These are phyloP conservation scores for Thymelicus acteon DNA, from an alignment of 2,888 invertebrate genomes.

Conservation along the genomic window DNA sequence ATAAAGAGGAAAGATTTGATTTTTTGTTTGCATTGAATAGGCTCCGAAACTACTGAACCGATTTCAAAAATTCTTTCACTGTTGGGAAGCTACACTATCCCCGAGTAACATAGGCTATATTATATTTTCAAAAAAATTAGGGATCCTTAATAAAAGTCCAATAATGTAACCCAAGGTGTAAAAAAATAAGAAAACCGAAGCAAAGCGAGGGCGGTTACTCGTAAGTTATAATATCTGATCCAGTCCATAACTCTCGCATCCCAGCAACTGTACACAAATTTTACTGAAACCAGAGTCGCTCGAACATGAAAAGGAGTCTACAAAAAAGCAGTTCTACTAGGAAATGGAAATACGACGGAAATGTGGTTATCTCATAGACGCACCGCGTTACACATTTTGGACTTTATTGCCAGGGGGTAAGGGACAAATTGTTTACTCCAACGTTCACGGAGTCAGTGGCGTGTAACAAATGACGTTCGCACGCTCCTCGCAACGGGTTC, in stretches of 20 bases:
- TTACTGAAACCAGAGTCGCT: conserved; percentile 29
- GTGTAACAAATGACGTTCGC: conserved; percentile 35
- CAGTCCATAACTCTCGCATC: conserved; percentile 7
- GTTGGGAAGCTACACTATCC: too few relatives aligned
- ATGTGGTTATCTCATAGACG: conserved; percentile 36
- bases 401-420: conserved; percentile 11
- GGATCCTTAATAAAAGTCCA: too few relatives aligned
- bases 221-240: conserved; percentile 7
- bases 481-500: conserved; percentile 27
- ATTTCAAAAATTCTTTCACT: too few relatives aligned
- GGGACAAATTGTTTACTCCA: not conserved
- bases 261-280: conserved; percentile 20
- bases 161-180: too few relatives aligned
- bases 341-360: conserved; percentile 37
- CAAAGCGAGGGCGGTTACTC: too few relatives aligned
- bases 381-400: conserved; percentile 1
- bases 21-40: too few relatives aligned
- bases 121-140: too few relatives aligned
- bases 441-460: conserved; percentile 14
- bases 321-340: conserved; percentile 34
- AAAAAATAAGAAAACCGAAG: too few relatives aligned
- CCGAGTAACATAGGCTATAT: too few relatives aligned
- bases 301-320: conserved; percentile 35
- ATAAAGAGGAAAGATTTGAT: too few relatives aligned
- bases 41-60: too few relatives aligned